Base-by-base conservation (phyloP, 2,113 vertebrate species). In the Halcyon malimbica region DNA sequence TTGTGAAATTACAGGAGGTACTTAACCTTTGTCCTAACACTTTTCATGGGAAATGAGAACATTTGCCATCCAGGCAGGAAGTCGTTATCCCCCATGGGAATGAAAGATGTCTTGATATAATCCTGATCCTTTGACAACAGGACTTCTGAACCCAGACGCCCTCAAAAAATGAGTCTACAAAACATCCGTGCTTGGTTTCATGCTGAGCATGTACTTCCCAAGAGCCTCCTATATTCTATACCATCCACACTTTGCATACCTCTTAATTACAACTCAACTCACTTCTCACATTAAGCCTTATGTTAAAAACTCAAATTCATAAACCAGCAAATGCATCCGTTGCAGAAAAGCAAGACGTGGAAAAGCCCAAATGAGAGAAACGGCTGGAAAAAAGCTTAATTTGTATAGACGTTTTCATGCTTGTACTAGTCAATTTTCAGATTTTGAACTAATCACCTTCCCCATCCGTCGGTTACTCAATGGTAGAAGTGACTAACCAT, bases 1-100 rank as follows among this genome's bases (percentile, higher is more conserved):
- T 67, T 80, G 56, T 69, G 75, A 81, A 92, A 90, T 89, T 92
- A 67, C 87, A 93, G 77, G 44, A 91, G 39, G 41, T 53, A 73
- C 60, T 86, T 94, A 89, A 95, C 48, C 77, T 91, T 80, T 94
- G 64, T 67, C 83, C 74, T 60, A 1, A 16, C 77, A 65, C 21
- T 93, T 88, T 84, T 79, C 60, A 86, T 14, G 31, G 33, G 62
- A 93, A 91, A 95, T 83, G 75, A 91, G 69, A 89, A 87, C 57
- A 88, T 92, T 89, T 94, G 54, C 73, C 48, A 79, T 83, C 26
- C 39, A 87, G 63, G 82, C 39, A 83, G 69, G 71, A 81, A 94
- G 86, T 18, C 59, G 57, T 76, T 83, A 56, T 76, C 48, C 42
- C 51, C 62, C 53, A 64, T 26, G 26, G 25, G 50, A 88, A 83